Conservation (phyloP, 2,888 invertebrate species). For the Carterocephalus palaemon region DNA sequence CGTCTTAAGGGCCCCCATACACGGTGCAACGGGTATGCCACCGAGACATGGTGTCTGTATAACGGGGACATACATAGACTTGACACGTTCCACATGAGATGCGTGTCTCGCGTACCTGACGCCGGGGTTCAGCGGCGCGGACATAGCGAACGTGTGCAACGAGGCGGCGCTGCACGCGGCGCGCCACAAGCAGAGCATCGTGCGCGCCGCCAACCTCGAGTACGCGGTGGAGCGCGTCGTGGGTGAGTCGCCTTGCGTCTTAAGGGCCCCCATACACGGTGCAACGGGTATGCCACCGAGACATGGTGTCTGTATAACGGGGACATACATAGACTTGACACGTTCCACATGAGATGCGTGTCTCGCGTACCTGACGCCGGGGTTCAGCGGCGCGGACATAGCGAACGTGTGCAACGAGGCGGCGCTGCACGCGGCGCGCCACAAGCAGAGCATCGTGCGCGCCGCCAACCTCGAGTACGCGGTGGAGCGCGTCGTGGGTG, state of each 20-base stretch:
- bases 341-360: too few relatives aligned
- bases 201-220: conserved; percentile 87
- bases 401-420: conserved; percentile 99
- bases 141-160: conserved; percentile 98
- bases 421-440: conserved; percentile 95
- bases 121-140: conserved; percentile 97
- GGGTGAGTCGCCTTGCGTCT: conserved; percentile 59
- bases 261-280: neutral
- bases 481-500: conserved; percentile 92
- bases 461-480: conserved; percentile 93
- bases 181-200: conserved; percentile 83
- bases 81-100: too few relatives aligned
- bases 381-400: conserved; percentile 99
- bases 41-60: too few relatives aligned
- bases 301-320: too few relatives aligned
- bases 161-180: conserved; percentile 98
- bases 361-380: conserved; percentile 84
- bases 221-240: conserved; percentile 97
- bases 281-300: too few relatives aligned
- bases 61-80: too few relatives aligned
- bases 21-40: too few relatives aligned
- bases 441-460: conserved; percentile 83
- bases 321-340: too few relatives aligned
- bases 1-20: neutral
- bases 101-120: conserved; percentile 83